phyloP scores from a whole-genome alignment of 2,113 vertebrate species.

The Dendropsophus ebraccatus region DNA sequence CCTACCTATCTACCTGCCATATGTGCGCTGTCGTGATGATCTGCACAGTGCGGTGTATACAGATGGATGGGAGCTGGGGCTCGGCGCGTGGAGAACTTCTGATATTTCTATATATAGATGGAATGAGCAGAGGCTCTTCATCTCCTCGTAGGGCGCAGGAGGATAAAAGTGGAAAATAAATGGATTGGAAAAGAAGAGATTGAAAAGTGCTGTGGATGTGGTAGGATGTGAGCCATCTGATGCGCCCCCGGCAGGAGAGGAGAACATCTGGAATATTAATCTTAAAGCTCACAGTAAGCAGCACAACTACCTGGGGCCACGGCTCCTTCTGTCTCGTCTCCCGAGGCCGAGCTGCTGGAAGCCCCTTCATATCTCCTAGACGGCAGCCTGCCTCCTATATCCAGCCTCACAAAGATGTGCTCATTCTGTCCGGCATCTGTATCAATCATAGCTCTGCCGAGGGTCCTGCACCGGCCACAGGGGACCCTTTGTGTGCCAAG shows the following conservation, averaged over 20 bases:
- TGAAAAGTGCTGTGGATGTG: constrained; percentile 28
- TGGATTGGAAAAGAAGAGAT: constrained; percentile 39
- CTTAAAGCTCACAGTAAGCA: constrained; percentile 50
- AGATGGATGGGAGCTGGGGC: neutral
- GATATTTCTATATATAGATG: neutral
- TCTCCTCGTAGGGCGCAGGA: constrained; percentile 26
- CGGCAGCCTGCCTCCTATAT: constrained; percentile 34
- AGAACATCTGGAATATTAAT: constrained; percentile 58
- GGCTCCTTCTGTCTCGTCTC: constrained; percentile 52
- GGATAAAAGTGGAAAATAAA: constrained; percentile 44
- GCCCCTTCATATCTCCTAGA: constrained; percentile 47
- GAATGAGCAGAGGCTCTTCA: neutral
- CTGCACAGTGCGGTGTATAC: neutral
- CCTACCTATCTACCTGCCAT: neutral
- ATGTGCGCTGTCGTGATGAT: too few relatives aligned
- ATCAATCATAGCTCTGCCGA: constrained; percentile 13
- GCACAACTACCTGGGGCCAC: constrained; percentile 53
- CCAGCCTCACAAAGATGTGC: constrained; percentile 48
- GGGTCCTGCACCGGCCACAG: neutral
- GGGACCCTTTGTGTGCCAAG: neutral
- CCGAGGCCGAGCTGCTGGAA: constrained; percentile 41
- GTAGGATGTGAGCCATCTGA: constrained; percentile 48
- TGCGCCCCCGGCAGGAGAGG: constrained; percentile 43
- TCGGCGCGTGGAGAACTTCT: neutral
- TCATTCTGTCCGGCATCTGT: constrained; percentile 40